phyloP scores from a whole-genome alignment of 2,113 vertebrate species.

The Vombatus ursinus region DNA sequence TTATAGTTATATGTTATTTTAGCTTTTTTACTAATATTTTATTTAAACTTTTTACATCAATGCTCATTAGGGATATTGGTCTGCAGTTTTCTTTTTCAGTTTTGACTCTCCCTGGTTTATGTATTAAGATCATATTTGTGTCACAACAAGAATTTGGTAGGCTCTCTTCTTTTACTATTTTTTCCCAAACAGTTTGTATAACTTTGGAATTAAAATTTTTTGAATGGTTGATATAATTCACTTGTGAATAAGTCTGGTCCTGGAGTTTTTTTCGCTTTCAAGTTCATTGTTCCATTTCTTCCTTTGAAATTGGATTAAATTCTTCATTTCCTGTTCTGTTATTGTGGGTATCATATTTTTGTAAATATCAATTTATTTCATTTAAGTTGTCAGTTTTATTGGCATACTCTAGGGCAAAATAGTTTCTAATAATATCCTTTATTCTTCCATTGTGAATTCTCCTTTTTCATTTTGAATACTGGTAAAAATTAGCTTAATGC shows the following conservation, averaged over 20 bases:
- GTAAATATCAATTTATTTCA: neutral
- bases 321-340: neutral
- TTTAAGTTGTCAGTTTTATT: neutral
- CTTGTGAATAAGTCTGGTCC: neutral
- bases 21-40: neutral
- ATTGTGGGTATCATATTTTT: neutral
- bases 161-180: neutral
- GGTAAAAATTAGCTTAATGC: neutral
- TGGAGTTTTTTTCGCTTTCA: neutral
- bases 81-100: neutral
- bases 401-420: neutral
- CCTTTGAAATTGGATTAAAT: neutral
- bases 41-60: neutral
- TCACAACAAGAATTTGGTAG: neutral
- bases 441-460: neutral
- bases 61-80: neutral
- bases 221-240: neutral
- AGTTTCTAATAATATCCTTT: neutral
- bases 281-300: neutral
- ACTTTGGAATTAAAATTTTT: neutral
- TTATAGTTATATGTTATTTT: neutral
- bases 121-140: neutral
- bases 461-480: neutral
- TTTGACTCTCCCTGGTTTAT: neutral
- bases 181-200: neutral